Conservation (phyloP, 2,797 vertebrate genomes). For the Cheirogaleus major region DNA sequence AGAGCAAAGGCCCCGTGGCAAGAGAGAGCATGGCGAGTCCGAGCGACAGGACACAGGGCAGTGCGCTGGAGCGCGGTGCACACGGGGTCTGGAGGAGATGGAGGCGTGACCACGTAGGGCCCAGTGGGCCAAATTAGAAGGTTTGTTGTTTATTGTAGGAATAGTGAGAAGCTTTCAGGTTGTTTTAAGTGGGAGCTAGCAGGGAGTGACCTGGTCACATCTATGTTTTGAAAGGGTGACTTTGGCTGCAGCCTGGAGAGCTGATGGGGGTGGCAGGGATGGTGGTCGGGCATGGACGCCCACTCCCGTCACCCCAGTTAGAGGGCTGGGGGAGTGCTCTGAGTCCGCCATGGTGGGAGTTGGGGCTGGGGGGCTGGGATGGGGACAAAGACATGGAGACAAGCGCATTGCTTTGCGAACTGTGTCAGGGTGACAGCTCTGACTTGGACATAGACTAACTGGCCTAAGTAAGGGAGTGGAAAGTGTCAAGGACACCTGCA, state of each 20-base stretch:
- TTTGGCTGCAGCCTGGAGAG: background rate
- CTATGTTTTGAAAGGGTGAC: background rate
- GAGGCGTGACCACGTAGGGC: background rate
- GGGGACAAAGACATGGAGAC: background rate
- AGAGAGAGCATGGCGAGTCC: accelerated
- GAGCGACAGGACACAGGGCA: background rate
- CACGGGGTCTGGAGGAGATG: background rate
- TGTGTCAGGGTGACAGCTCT: background rate
- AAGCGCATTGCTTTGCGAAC: background rate
- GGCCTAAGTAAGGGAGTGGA: background rate
- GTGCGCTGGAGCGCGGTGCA: background rate
- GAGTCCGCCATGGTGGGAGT: accelerated
- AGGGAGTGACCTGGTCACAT: background rate
- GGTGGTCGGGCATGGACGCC: background rate
- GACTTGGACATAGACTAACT: background rate
- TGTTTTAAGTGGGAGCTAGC: background rate
- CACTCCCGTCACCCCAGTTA: background rate
- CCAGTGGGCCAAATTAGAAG: background rate
- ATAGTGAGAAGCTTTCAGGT: background rate
- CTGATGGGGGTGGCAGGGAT: background rate
- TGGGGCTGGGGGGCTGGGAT: background rate
- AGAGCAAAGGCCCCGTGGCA: background rate
- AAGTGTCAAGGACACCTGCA: background rate
- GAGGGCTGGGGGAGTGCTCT: background rate
- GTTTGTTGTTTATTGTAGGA: background rate